phyloP scores from a whole-genome alignment of 2,113 vertebrate genomes.

The Atrichornis clamosus region DNA sequence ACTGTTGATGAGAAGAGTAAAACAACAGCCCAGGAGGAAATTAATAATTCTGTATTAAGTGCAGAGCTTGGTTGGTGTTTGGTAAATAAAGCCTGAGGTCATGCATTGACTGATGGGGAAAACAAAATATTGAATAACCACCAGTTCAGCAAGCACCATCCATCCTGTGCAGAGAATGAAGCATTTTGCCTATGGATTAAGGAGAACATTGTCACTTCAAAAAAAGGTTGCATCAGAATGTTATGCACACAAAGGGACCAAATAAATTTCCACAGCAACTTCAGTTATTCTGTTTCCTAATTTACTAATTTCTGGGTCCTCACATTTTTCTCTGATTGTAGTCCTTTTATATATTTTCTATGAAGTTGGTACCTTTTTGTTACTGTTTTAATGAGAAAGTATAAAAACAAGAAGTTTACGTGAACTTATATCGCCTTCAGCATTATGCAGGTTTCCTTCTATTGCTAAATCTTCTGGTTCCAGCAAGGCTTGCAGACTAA shows the following conservation, averaged over 20 bases:
- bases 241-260: not conserved
- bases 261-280: not conserved
- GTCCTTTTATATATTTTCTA: not conserved
- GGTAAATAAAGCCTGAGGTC: conserved; percentile 66
- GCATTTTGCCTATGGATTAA: not conserved
- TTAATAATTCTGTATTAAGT: conserved; percentile 69
- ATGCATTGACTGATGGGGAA: conserved; percentile 41
- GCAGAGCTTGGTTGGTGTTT: conserved; percentile 57
- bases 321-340: not conserved
- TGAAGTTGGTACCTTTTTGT: not conserved
- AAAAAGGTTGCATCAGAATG: not conserved
- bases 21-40: conserved; percentile 63
- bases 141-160: conserved; percentile 27
- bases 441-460: not conserved
- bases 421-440: not conserved
- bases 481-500: not conserved
- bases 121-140: conserved; percentile 59
- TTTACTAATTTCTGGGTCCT: not conserved
- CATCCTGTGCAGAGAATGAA: not conserved
- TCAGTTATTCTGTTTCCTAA: not conserved
- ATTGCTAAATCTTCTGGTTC: not conserved
- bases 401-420: not conserved
- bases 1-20: conserved; percentile 46
- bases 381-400: not conserved
- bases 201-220: not conserved